Evolutionary conservation across 2,888 invertebrate genomes (phyloP).

Genomic region (Polydrusus tereticollis): DNA sequence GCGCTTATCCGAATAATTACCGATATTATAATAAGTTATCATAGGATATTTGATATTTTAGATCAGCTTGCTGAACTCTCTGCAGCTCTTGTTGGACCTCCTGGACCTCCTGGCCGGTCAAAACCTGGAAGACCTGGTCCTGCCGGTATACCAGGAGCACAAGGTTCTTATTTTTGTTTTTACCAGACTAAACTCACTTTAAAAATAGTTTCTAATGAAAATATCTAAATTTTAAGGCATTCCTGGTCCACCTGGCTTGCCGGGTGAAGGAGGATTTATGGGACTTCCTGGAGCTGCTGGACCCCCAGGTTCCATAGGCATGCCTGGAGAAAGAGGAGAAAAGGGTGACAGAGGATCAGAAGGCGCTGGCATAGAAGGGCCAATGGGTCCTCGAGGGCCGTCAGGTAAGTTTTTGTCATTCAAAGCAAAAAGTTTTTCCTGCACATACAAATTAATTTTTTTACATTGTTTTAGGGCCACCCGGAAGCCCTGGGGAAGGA

Average conservation of each 20-base stretch:
- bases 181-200: too few species aligned
- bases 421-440: neutral
- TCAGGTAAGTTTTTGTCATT: conserved; percentile 75
- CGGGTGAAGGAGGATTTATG: conserved; percentile 75
- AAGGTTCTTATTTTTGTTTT: conserved; percentile 68
- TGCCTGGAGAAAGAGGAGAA: conserved; percentile 77
- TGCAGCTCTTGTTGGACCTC: conserved; percentile 74
- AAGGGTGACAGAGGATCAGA: conserved; percentile 80
- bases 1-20: too few species aligned
- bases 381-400: conserved; percentile 78
- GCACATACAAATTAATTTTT: neutral
- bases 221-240: conserved; percentile 68
- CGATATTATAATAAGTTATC: neutral
- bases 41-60: conserved; percentile 59
- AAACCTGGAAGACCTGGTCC: conserved; percentile 79
- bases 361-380: conserved; percentile 82
- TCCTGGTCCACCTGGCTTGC: conserved; percentile 76
- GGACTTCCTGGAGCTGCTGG: conserved; percentile 77
- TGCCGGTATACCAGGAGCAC: conserved; percentile 77
- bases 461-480: conserved; percentile 69
- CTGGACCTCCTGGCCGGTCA: conserved; percentile 76
- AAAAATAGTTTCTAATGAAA: too few species aligned
- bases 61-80: conserved; percentile 82
- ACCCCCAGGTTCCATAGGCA: conserved; percentile 73
- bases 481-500: conserved; percentile 77